Conservation (phyloP, 2,113 vertebrate species). For the Pseudorasbora parva region DNA sequence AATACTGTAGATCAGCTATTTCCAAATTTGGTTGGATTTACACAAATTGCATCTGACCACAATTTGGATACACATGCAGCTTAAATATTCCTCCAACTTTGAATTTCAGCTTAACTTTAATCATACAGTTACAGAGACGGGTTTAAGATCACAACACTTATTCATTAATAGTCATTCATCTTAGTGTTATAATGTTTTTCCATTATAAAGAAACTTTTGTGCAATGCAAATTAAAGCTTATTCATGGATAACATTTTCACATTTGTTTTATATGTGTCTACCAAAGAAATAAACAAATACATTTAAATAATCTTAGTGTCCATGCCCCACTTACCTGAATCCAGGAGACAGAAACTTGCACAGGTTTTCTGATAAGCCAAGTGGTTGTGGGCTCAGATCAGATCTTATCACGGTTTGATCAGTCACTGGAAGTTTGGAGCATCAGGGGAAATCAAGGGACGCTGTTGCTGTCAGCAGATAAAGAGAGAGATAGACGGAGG, state of each 20-base stretch:
- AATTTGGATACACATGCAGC: not conserved
- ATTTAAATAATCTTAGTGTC: not conserved
- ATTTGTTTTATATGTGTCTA: no score
- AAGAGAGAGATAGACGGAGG: not conserved
- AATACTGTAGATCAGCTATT: not conserved
- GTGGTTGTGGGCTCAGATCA: constrained; percentile 1
- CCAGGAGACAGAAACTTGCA: not conserved
- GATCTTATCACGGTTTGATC: not conserved
- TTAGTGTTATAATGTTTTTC: no score
- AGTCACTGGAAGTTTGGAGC: constrained; percentile 9
- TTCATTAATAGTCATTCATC: no score
- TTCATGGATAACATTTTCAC: no score
- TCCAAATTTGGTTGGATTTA: not conserved
- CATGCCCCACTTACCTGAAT: constrained; percentile 41
- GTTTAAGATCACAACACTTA: not conserved
- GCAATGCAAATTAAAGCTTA: no score
- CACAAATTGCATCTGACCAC: not conserved
- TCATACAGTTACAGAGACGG: not conserved
- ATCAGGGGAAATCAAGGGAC: not conserved
- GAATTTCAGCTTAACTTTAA: not conserved
- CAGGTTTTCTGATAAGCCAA: not conserved
- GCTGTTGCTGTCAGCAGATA: not conserved
- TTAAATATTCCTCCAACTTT: not conserved
- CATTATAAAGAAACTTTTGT: no score
- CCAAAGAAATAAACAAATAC: not conserved